Evolutionary conservation across 2,888 invertebrate genomes (phyloP).

Genomic region (Polydesmus complanatus): DNA sequence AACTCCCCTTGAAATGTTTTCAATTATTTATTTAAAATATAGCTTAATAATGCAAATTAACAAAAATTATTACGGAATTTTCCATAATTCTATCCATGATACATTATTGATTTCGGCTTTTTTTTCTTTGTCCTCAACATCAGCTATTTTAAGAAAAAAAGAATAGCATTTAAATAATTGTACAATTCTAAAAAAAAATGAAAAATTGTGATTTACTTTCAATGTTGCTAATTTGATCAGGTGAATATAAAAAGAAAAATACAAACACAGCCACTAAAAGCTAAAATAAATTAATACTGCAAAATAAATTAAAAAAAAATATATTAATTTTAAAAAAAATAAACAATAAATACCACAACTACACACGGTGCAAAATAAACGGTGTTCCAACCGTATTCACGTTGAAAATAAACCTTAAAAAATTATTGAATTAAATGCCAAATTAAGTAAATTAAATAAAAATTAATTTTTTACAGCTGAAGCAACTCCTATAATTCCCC

Average conservation of each 20-base stretch:
- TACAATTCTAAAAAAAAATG: too few relatives aligned
- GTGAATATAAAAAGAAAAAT: constrained; percentile 25
- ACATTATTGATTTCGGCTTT: background rate
- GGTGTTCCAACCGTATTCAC: constrained; percentile 32
- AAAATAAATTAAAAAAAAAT: background rate
- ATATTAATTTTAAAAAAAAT: background rate
- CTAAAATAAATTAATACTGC: constrained; percentile 9
- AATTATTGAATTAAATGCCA: background rate
- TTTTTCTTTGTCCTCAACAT: background rate
- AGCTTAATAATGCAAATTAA: background rate
- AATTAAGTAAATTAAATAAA: background rate
- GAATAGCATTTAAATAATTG: too few relatives aligned
- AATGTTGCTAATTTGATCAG: too few relatives aligned
- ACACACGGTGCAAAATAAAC: constrained; percentile 31
- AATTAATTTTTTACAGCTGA: constrained; percentile 28
- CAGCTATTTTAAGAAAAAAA: too few relatives aligned
- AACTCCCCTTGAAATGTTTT: constrained; percentile 27
- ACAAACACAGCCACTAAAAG: constrained; percentile 27
- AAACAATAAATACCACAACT: constrained; percentile 25
- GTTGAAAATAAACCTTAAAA: constrained; percentile 30
- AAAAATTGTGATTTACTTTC: too few relatives aligned
- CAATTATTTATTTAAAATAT: background rate
- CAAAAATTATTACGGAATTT: constrained; percentile 23
- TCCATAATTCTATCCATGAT: constrained; percentile 28
- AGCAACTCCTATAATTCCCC: constrained; percentile 34